Evolutionary conservation across 2,113 vertebrate genomes (phyloP).

Genomic region (Mellivora capensis): DNA sequence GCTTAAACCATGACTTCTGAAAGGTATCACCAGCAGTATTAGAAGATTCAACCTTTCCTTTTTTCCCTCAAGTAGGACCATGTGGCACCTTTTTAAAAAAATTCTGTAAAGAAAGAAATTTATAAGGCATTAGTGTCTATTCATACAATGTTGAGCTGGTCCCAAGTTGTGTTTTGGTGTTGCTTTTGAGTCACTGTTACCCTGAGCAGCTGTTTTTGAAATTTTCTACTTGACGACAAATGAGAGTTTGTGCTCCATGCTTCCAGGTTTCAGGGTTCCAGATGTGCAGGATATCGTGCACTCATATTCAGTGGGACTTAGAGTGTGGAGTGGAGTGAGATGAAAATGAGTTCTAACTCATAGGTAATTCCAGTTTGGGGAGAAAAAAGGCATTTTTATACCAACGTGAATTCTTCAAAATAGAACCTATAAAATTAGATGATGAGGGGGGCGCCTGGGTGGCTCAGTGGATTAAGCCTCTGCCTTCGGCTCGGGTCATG

Average conservation of each 20-base stretch:
- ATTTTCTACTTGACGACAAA: not conserved
- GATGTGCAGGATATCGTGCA: not conserved
- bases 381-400: not conserved
- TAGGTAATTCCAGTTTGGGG: not conserved
- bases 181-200: constrained; percentile 18
- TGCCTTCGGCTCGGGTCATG: too few relatives aligned
- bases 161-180: not conserved
- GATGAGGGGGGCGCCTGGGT: too few relatives aligned
- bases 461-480: too few relatives aligned
- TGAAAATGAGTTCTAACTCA: not conserved
- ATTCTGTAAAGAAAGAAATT: not conserved
- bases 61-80: not conserved
- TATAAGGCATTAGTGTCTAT: not conserved
- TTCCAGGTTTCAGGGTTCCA: not conserved
- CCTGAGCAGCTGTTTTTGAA: not conserved
- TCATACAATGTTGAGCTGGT: not conserved
- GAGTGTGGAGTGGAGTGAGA: not conserved
- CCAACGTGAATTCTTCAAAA: not conserved
- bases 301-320: not conserved
- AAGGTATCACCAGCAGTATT: not conserved
- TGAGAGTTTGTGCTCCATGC: not conserved
- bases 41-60: not conserved
- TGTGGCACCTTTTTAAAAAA: not conserved
- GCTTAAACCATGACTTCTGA: not conserved
- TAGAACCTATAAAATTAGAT: not conserved